Conservation (phyloP, 2,113 vertebrate genomes). For the Oxyura jamaicensis region DNA sequence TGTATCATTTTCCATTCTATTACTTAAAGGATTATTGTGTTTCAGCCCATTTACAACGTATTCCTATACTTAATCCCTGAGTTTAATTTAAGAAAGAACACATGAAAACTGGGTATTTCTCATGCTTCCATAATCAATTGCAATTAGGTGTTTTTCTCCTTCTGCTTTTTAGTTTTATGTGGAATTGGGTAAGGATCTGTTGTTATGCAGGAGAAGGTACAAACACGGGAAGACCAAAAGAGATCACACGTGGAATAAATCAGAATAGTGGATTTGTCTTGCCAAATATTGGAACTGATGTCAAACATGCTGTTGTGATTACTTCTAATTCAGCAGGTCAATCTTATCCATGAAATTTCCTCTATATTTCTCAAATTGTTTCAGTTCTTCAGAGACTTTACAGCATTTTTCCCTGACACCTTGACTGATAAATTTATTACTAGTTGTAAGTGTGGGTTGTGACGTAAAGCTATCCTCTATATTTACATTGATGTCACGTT, state of each 20-base stretch:
- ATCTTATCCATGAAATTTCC: not conserved
- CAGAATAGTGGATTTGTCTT: not conserved
- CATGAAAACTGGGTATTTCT: not conserved
- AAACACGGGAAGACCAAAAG: not conserved
- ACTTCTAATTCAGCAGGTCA: not conserved
- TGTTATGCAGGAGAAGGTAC: not conserved
- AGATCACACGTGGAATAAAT: not conserved
- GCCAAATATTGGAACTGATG: rapidly evolving
- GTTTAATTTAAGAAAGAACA: not conserved
- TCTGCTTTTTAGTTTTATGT: not conserved
- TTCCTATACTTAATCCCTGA: not conserved
- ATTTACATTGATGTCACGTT: not conserved
- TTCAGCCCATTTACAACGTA: not conserved
- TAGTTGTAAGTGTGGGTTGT: not conserved
- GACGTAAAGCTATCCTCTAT: not conserved
- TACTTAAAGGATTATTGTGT: rapidly evolving
- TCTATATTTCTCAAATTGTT: not conserved
- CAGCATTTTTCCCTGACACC: not conserved
- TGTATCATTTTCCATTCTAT: not conserved
- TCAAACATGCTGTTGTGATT: not conserved
- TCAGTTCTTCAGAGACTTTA: not conserved
- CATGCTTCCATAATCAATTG: not conserved
- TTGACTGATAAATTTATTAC: not conserved
- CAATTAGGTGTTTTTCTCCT: not conserved
- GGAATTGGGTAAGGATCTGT: not conserved